A percentile compares a stretch with the other conserved stretches of the same genome.
Evolutionary conservation across 2,113 vertebrate species (phyloP).

Genomic region (Myrmophylax atrothorax): DNA sequence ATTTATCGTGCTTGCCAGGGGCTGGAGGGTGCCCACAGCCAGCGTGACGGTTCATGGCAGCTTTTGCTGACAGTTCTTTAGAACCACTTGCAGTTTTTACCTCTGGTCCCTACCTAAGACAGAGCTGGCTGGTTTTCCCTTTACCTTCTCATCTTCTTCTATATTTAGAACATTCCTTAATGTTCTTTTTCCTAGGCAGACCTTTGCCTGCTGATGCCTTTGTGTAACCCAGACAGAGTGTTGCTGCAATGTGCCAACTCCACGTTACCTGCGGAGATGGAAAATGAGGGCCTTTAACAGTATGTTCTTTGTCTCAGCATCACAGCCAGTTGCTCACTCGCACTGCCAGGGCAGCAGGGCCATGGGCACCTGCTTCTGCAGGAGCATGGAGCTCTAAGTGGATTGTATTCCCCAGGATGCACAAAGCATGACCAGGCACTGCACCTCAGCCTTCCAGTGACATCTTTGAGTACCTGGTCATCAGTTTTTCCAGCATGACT

Average conservation of each 20-base stretch:
- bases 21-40: not conserved
- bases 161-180: not conserved
- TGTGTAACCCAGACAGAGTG: not conserved
- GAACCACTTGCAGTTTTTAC: not conserved
- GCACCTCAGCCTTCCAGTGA: not conserved
- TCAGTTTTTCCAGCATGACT: not conserved
- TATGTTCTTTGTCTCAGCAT: not conserved
- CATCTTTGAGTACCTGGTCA: not conserved
- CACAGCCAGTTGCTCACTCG: too few species aligned
- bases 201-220: not conserved
- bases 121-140: not conserved
- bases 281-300: not conserved
- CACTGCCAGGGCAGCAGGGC: not conserved
- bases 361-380: not conserved
- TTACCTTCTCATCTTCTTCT: not conserved
- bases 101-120: not conserved
- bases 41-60: not conserved
- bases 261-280: fast-evolving
- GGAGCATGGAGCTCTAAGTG: fast-evolving
- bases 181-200: not conserved
- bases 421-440: not conserved
- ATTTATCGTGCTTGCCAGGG: not conserved
- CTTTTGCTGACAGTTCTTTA: not conserved
- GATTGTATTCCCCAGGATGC: not conserved
- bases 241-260: not conserved